phyloP scores from a whole-genome alignment of 2,113 vertebrate species.

The Pseudorectes ferrugineus region DNA sequence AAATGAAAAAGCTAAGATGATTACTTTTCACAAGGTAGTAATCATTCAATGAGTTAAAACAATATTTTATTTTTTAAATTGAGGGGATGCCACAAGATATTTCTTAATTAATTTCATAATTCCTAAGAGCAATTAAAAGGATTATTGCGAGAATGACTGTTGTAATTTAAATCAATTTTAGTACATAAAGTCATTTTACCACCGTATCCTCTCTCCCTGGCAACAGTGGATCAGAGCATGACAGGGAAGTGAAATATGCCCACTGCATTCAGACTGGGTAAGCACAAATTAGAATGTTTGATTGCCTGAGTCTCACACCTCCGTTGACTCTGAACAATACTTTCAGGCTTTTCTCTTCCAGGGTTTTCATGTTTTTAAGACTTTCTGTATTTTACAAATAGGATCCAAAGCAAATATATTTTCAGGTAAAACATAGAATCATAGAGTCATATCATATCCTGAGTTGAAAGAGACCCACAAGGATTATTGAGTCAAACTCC shows the following conservation, averaged over 20 bases:
- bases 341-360: not conserved
- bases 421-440: not conserved
- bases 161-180: slow-evolving; percentile 61
- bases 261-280: not conserved
- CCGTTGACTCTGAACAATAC: not conserved
- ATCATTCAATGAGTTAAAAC: slow-evolving; percentile 26
- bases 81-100: slow-evolving; percentile 8
- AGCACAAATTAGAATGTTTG: not conserved
- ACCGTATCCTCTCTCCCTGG: not conserved
- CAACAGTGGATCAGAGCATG: not conserved
- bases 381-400: not conserved
- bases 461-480: not conserved
- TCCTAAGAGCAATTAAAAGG: slow-evolving; percentile 57
- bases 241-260: slow-evolving; percentile 18
- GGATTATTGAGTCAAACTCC: not conserved
- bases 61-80: slow-evolving; percentile 65
- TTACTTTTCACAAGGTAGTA: slow-evolving; percentile 1
- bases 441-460: not conserved
- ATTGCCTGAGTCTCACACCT: not conserved
- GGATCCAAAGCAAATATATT: not conserved
- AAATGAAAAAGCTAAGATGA: not conserved
- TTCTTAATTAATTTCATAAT: slow-evolving; percentile 64
- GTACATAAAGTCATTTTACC: slow-evolving; percentile 20
- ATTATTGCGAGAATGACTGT: slow-evolving; percentile 24
- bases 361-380: not conserved